Evolutionary conservation across 1,140 invertebrate genomes (phyloP), one percentile per base, ranked within the genome.

Genomic region (Holcopasites calliopsidis): DNA sequence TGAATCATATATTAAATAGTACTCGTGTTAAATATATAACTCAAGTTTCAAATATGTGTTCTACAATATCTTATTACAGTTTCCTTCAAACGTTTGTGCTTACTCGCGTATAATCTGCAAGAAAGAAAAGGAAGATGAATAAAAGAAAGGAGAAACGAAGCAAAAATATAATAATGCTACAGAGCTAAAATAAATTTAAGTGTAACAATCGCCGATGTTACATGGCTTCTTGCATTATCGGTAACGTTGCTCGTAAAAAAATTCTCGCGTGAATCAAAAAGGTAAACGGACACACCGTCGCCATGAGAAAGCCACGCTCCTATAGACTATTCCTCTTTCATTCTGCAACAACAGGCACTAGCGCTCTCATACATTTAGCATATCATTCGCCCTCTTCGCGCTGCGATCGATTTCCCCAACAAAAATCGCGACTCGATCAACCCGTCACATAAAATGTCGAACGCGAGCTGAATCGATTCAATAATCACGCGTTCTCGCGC

Each of bases 1-100:
- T 87, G 85, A 89, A 89, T 88, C 82, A 88, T 89, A 88, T 88
- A 88, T 88, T 87, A 86, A 87, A 87, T 87, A 84, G 75, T 88
- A 83, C 81, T 80, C 80, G 80, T 79, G 79, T 84, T 88, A 79
- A 87, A 86, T 88, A 86, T 87, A 88, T 79, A 88, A 87, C 86
- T 86, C 83, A 88, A 89, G 76, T 86, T 81, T 83, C 69, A 84
- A 80, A 82, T 80, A 85, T 82, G 70, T 62, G 55, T 80, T n/a
- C 68, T 82, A 82, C 78, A 81, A n/a, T 80, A 77, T 82, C 61
- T 82, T 77, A 80, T n/a, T 82, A 80, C 78, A 82, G 64, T 60
- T 71, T 50, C 66, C 55, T 68, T 73, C 68, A 78, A 82, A 83
- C 79, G 54, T 76, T 77, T 80, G 62, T 82, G 74, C 54, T 82